phyloP scores from a whole-genome alignment of 2,113 vertebrate species.

The Ceyx margarethae region DNA sequence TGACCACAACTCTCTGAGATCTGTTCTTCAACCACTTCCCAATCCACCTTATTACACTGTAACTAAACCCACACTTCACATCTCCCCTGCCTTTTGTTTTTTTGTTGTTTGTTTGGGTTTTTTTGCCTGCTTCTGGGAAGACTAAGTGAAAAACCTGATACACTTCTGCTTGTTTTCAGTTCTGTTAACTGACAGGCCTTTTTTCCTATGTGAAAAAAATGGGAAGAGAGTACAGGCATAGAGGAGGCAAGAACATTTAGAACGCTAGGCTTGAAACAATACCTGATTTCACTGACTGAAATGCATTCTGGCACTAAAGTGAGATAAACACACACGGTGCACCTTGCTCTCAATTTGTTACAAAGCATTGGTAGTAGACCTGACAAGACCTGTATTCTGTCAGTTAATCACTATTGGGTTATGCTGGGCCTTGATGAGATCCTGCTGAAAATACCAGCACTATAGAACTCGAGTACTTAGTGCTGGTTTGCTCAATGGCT shows the following conservation, averaged over 20 bases:
- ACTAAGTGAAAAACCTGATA: background rate
- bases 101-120: background rate
- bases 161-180: too few relatives aligned
- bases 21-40: too few relatives aligned
- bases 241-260: too few relatives aligned
- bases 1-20: too few relatives aligned
- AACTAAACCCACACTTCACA: too few relatives aligned
- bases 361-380: background rate
- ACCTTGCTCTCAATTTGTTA: background rate
- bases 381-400: accelerated
- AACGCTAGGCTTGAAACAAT: background rate
- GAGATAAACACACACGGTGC: accelerated
- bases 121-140: background rate
- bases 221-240: accelerated
- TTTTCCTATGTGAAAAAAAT: accelerated
- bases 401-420: background rate
- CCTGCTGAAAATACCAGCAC: background rate
- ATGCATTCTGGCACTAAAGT: background rate
- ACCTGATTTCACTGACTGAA: background rate
- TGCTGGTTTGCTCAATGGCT: background rate
- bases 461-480: too few relatives aligned
- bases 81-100: too few relatives aligned
- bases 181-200: background rate
- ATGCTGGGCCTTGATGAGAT: background rate
- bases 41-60: too few relatives aligned